phyloP scores from a whole-genome alignment of 2,113 vertebrate species.

The Sebastes fasciatus region DNA sequence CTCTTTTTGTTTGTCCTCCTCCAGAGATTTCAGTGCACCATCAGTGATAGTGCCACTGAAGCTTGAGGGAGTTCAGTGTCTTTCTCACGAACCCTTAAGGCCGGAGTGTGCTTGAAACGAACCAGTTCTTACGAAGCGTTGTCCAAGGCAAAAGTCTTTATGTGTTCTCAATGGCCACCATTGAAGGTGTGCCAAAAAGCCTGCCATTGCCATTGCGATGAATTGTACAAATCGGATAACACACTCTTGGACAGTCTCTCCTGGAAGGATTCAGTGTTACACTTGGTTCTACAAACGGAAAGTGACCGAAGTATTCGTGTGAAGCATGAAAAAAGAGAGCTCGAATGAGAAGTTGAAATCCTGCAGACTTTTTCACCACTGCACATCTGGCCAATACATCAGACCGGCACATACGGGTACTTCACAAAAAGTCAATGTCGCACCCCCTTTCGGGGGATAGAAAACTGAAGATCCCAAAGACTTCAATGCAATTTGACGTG shows the following conservation, averaged over 20 bases:
- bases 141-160: neutral
- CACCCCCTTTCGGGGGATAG: no score
- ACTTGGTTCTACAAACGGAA: neutral
- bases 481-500: no score
- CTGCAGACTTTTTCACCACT: neutral
- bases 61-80: slow-evolving; percentile 2
- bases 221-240: neutral
- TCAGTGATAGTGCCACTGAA: neutral
- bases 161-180: neutral
- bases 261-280: neutral
- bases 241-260: neutral
- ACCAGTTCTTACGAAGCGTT: neutral
- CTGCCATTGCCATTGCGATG: neutral
- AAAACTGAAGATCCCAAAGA: no score
- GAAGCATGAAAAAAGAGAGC: neutral
- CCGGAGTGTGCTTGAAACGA: neutral
- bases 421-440: no score
- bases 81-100: neutral
- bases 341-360: neutral
- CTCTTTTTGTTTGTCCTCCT: neutral
- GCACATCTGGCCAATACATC: neutral
- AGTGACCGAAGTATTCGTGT: neutral
- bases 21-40: neutral
- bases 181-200: neutral
- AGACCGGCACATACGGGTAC: no score